These are phyloP conservation scores for Petromus typicus DNA, from an alignment of 2,113 vertebrate species.

Conservation along the genomic window DNA sequence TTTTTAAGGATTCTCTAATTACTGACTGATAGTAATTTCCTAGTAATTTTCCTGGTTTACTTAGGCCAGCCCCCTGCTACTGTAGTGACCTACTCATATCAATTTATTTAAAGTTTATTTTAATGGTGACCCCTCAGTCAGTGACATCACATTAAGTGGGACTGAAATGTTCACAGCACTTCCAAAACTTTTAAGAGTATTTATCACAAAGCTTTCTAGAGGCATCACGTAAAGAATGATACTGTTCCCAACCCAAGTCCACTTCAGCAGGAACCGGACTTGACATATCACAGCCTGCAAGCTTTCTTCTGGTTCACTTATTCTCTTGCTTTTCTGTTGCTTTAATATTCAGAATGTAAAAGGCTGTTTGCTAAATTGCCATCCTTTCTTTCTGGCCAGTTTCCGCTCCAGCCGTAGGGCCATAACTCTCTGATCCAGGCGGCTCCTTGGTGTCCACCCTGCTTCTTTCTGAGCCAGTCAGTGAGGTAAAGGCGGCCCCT, in stretches of 20 bases:
- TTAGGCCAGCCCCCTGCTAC: not conserved
- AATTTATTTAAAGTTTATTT: not conserved
- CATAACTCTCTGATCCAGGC: slow-evolving; percentile 36
- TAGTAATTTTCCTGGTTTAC: too few relatives aligned
- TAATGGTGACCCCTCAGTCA: not conserved
- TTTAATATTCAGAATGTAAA: not conserved
- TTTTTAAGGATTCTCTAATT: slow-evolving; percentile 4
- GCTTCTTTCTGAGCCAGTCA: not conserved
- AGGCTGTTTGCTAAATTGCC: not conserved
- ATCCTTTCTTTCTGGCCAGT: not conserved
- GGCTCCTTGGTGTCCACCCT: not conserved
- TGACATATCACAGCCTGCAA: slow-evolving; percentile 31
- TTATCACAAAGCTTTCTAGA: slow-evolving; percentile 33
- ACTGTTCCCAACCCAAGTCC: not conserved
- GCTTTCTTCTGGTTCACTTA: not conserved
- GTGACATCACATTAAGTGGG: not conserved
- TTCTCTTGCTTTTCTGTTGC: slow-evolving; percentile 51
- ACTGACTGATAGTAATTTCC: not conserved
- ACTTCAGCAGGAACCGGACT: not conserved
- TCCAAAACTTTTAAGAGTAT: not conserved
- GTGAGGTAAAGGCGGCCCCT: not conserved
- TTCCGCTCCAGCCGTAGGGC: not conserved
- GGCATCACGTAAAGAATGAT: not conserved
- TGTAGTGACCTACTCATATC: not conserved
- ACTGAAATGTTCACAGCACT: not conserved